Conservation (phyloP, 2,797 vertebrate species). For the Harpagifer antarcticus region DNA sequence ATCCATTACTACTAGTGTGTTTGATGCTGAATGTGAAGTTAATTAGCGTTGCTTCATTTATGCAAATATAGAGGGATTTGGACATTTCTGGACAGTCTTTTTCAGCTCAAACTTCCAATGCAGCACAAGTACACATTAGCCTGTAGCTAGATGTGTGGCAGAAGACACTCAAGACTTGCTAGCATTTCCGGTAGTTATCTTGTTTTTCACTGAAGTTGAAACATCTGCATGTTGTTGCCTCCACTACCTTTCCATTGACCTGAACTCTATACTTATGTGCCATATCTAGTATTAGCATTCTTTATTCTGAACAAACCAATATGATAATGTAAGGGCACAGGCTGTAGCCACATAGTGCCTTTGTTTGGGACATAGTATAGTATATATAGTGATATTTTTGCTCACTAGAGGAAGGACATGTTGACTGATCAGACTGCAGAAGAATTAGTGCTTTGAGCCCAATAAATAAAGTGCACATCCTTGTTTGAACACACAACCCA, state of each 20-base stretch:
- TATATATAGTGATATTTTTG: background rate
- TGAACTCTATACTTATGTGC: background rate
- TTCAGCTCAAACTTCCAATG: constrained; percentile 13
- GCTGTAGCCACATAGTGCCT: background rate
- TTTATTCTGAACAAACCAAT: background rate
- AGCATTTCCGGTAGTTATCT: background rate
- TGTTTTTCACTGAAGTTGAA: background rate
- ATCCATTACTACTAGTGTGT: background rate
- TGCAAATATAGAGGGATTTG: constrained; percentile 21
- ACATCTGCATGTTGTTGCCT: background rate
- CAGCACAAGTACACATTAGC: constrained; percentile 13
- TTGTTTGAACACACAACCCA: constrained; percentile 36
- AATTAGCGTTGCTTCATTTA: constrained; percentile 13
- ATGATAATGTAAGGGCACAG: background rate
- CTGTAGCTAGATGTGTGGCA: background rate
- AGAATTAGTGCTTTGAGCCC: constrained; percentile 48
- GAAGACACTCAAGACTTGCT: background rate
- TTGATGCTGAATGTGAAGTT: background rate
- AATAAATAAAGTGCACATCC: constrained; percentile 36
- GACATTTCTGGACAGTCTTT: background rate
- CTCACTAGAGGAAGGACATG: constrained; percentile 17
- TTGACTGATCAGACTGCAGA: constrained; percentile 43
- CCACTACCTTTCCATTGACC: background rate
- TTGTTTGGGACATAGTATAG: constrained; percentile 1
- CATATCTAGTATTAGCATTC: background rate